phyloP scores from a whole-genome alignment of 2,113 vertebrate genomes.

The Sialia sialis region DNA sequence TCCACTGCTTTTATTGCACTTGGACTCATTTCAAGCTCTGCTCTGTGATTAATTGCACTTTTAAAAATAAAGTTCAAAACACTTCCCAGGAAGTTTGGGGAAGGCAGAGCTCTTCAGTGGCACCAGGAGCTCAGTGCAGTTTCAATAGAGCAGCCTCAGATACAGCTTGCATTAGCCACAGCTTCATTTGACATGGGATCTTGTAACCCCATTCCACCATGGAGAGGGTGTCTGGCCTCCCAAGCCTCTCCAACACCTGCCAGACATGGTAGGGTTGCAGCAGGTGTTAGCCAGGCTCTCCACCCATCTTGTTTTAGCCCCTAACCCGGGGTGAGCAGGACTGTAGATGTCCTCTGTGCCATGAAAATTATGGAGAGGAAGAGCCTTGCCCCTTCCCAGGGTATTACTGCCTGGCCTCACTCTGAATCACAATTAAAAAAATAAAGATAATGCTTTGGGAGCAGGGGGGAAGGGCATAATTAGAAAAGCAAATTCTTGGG shows the following conservation, averaged over 20 bases:
- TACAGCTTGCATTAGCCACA: not conserved
- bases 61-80: slow-evolving; percentile 63
- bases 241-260: not conserved
- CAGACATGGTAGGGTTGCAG: not conserved
- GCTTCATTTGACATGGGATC: not conserved
- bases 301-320: not conserved
- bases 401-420: not conserved
- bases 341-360: not conserved
- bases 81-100: slow-evolving; percentile 45
- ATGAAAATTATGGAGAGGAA: not conserved
- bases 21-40: slow-evolving; percentile 55
- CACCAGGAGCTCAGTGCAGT: not conserved
- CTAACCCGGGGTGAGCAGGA: not conserved
- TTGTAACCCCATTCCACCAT: not conserved
- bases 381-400: not conserved
- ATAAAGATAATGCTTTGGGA: not conserved
- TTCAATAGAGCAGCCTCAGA: not conserved
- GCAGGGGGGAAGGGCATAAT: not conserved
- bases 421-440: not conserved
- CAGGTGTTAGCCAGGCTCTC: not conserved
- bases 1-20: slow-evolving; percentile 49
- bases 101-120: not conserved
- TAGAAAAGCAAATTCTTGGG: not conserved
- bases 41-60: slow-evolving; percentile 45
- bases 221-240: not conserved